A percentile compares a stretch with the other conserved stretches of the same genome.
Conservation (phyloP, 2,797 vertebrate species). For the Channa striata region DNA sequence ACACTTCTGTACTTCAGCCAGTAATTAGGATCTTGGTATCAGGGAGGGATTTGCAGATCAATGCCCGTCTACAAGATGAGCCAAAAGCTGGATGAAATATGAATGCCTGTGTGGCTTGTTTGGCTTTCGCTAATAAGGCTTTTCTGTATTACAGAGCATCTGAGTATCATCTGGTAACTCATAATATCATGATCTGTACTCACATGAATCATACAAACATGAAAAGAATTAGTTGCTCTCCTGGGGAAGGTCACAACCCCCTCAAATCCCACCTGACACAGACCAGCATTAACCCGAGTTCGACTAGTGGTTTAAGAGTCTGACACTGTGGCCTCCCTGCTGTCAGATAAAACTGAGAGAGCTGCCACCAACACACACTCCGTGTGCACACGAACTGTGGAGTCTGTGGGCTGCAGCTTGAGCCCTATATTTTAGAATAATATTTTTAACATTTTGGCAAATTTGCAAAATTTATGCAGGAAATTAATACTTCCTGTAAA, state of each 20-base stretch:
- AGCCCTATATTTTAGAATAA: too few species aligned
- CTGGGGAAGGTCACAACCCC: constrained; percentile 9
- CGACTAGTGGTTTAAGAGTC: neutral
- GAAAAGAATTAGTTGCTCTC: constrained; percentile 34
- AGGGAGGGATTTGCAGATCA: constrained; percentile 35
- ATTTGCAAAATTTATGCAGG: neutral
- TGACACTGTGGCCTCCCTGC: neutral
- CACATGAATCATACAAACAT: constrained; percentile 28
- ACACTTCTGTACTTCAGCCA: constrained; percentile 7
- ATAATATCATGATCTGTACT: constrained; percentile 21
- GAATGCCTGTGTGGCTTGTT: constrained; percentile 16
- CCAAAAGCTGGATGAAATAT: constrained; percentile 33
- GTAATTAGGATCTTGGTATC: constrained; percentile 26
- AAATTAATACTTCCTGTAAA: too few species aligned
- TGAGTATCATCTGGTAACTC: constrained; percentile 32
- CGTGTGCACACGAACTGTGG: neutral
- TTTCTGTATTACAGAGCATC: constrained; percentile 21
- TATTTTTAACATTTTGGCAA: neutral
- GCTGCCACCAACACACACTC: neutral
- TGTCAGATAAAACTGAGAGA: neutral
- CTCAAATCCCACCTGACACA: neutral
- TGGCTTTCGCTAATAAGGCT: constrained; percentile 26
- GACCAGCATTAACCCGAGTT: neutral
- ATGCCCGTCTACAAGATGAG: constrained; percentile 22
- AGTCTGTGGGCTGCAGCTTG: too few species aligned